These are phyloP conservation scores for Apteryx mantelli DNA, from an alignment of 2,113 vertebrate species.

Conservation along the genomic window DNA sequence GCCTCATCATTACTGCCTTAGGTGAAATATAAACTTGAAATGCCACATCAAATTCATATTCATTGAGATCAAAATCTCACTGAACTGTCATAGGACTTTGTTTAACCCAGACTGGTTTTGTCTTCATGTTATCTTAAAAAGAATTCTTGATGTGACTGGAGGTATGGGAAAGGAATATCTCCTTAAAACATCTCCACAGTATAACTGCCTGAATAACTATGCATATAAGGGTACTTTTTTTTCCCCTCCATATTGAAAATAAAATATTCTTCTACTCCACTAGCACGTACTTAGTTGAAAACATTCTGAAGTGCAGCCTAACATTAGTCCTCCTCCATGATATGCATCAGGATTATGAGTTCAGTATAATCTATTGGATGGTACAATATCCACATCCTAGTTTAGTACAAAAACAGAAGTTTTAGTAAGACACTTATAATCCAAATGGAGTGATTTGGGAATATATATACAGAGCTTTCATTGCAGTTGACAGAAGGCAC, in stretches of 20 bases:
- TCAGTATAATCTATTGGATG: background rate
- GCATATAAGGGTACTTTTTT: background rate
- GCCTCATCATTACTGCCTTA: background rate
- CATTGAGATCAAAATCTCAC: background rate
- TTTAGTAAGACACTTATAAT: background rate
- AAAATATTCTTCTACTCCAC: background rate
- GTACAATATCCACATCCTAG: background rate
- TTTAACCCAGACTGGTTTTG: background rate
- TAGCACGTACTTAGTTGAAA: background rate
- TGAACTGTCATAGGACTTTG: background rate
- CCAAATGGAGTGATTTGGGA: background rate
- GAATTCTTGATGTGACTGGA: background rate
- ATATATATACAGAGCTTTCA: background rate
- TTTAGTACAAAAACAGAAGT: background rate
- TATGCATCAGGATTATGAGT: background rate
- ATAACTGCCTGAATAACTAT: background rate
- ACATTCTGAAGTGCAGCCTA: background rate
- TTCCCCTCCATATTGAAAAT: background rate
- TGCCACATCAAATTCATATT: background rate
- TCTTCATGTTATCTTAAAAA: background rate
- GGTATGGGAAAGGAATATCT: background rate
- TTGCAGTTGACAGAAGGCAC: background rate
- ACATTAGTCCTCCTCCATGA: background rate
- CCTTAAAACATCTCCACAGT: background rate
- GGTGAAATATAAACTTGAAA: background rate